Conservation (phyloP, 2,888 invertebrate species). For the Meiosimyza platycephala region DNA sequence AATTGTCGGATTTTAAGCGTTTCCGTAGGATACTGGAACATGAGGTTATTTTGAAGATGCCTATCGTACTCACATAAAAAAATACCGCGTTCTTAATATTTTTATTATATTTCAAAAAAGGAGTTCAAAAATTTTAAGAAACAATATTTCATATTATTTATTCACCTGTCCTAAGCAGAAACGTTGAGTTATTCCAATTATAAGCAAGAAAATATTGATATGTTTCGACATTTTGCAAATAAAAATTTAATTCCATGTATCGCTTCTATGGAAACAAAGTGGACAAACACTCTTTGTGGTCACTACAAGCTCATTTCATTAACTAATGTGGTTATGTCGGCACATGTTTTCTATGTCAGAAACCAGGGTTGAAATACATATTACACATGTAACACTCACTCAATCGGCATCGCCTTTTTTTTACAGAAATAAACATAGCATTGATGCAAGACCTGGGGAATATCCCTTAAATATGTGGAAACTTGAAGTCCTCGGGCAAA, state of each 20-base stretch:
- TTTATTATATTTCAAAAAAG: not conserved
- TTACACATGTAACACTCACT: no score
- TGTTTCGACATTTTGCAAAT: conserved; percentile 1
- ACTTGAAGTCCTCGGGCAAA: no score
- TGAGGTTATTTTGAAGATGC: no score
- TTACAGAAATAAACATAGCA: no score
- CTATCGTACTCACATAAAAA: not conserved
- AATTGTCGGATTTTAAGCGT: no score
- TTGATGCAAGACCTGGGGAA: no score
- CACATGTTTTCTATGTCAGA: no score
- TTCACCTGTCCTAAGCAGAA: conserved; percentile 20
- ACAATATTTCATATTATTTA: not conserved
- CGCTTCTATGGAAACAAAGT: conserved; percentile 20
- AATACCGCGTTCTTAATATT: not conserved
- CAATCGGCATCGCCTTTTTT: no score
- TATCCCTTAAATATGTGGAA: no score
- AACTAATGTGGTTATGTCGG: no score
- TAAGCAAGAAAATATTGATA: conserved; percentile 17
- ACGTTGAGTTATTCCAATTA: not conserved
- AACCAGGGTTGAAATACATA: no score
- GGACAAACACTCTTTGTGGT: conserved; percentile 15
- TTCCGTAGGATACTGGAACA: no score
- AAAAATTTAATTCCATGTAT: not conserved
- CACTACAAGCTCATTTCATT: not conserved
- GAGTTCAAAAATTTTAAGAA: not conserved